Conservation (phyloP, 1,140 invertebrate species). For the Venturia canescens region DNA sequence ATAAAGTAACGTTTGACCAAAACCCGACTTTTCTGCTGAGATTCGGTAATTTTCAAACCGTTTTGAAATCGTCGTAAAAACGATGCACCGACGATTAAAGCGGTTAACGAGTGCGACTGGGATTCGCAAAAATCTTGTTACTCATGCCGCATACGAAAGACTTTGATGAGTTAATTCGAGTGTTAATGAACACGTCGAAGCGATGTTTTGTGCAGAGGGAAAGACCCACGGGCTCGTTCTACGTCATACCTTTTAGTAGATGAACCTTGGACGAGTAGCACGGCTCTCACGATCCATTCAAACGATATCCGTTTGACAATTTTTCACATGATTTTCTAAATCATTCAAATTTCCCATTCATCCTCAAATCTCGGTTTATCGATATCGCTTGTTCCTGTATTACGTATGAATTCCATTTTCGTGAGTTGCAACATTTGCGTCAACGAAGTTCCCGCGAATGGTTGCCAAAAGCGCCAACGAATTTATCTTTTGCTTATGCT, state of each 20-base stretch:
- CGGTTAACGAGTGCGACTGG: not conserved
- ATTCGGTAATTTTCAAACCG: not conserved
- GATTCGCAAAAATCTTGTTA: not conserved
- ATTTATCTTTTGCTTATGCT: too few relatives aligned
- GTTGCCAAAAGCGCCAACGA: too few relatives aligned
- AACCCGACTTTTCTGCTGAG: constrained; percentile 29
- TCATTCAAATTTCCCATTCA: not conserved
- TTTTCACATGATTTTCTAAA: not conserved
- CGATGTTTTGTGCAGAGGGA: not conserved
- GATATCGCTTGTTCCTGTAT: constrained; percentile 5
- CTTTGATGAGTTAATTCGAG: not conserved
- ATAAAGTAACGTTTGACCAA: not conserved
- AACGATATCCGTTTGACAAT: not conserved
- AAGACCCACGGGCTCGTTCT: constrained; percentile 52
- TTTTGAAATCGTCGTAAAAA: not conserved
- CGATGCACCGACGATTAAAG: not conserved
- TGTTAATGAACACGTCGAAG: too few relatives aligned
- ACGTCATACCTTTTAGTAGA: constrained; percentile 9
- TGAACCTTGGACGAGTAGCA: not conserved
- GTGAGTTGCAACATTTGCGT: not conserved
- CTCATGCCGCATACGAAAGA: not conserved
- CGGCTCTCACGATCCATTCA: not conserved
- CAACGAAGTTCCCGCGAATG: too few relatives aligned
- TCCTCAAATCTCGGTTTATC: not conserved
- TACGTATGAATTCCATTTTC: not conserved